A percentile compares a stretch with the other conserved stretches of the same genome.
These are phyloP conservation scores for Callosobruchus maculatus DNA, from an alignment of 2,888 invertebrate species.

Conservation along the genomic window DNA sequence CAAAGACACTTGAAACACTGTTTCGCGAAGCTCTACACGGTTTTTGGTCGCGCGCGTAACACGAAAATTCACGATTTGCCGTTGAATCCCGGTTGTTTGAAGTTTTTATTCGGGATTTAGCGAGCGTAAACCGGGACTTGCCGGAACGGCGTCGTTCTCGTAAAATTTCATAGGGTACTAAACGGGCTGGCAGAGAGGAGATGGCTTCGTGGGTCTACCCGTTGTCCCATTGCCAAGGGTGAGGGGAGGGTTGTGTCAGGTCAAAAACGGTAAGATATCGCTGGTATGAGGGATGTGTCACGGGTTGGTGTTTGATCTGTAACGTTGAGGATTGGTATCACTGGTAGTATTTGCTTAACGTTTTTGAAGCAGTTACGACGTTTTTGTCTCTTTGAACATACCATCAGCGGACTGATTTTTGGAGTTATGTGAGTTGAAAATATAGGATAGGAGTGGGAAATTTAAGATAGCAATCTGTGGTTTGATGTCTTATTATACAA, in stretches of 20 bases:
- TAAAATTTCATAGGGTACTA: constrained; percentile 48
- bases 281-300: background rate
- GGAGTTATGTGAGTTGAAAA: no score
- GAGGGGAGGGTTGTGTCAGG: background rate
- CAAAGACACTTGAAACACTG: background rate
- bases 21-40: no score
- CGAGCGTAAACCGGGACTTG: constrained; percentile 43
- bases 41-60: background rate
- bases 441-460: no score
- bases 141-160: constrained; percentile 43
- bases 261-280: background rate
- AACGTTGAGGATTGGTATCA: background rate
- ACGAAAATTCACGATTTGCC: background rate
- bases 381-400: no score
- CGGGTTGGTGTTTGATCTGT: background rate
- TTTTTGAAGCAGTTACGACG: no score
- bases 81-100: constrained; percentile 22
- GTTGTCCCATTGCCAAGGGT: background rate
- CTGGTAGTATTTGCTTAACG: background rate
- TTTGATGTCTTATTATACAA: no score
- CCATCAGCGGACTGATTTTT: no score
- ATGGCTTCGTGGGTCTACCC: background rate
- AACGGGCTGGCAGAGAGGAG: constrained; percentile 34
- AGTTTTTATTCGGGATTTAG: constrained; percentile 34
- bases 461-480: no score